Conservation (phyloP, 2,113 vertebrate genomes). For the Ceyx cyanopectus region DNA sequence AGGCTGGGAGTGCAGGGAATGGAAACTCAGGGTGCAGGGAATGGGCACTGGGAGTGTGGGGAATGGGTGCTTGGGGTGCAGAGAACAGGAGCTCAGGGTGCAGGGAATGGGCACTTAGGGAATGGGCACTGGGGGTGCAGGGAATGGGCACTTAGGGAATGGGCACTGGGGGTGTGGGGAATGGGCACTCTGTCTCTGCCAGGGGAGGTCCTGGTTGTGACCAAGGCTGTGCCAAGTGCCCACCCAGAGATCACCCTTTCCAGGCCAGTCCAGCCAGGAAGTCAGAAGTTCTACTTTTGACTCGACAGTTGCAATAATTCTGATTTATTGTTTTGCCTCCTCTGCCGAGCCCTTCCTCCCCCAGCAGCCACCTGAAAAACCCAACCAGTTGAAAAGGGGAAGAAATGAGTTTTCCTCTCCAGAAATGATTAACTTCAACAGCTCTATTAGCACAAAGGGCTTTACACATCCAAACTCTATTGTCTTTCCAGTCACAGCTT, state of each 20-base stretch:
- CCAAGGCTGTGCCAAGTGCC: accelerated
- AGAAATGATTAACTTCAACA: not conserved
- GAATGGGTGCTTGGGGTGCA: too few species aligned
- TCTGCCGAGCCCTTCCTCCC: not conserved
- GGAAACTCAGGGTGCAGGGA: accelerated
- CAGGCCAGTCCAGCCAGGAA: not conserved
- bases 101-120: too few species aligned
- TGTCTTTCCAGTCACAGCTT: not conserved
- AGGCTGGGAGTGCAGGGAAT: too few species aligned
- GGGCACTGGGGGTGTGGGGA: not conserved
- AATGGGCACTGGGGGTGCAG: too few species aligned
- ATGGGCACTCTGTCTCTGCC: accelerated
- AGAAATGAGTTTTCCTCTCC: not conserved
- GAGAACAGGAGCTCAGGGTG: too few species aligned
- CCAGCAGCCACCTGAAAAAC: not conserved
- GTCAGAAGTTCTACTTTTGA: not conserved
- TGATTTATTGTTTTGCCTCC: not conserved
- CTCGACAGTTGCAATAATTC: not conserved
- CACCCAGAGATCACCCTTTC: not conserved
- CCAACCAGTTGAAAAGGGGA: not conserved
- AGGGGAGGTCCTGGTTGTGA: not conserved
- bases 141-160: too few species aligned
- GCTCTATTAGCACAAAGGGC: not conserved
- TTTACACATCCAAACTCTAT: not conserved
- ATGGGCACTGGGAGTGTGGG: too few species aligned